Conservation (phyloP, 2,797 vertebrate species). For the Siniperca obscura region DNA sequence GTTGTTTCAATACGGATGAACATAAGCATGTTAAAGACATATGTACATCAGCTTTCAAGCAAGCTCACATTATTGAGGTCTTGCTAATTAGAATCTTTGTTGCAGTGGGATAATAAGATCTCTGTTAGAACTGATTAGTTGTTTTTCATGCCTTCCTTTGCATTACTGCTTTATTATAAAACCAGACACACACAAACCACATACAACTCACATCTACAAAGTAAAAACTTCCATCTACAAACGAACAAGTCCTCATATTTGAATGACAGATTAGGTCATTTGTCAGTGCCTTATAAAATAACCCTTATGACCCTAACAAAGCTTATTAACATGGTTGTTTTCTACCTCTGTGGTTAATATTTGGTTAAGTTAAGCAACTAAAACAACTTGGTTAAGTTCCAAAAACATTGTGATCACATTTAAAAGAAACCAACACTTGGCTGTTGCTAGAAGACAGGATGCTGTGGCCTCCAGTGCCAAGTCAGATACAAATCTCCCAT, state of each 20-base stretch:
- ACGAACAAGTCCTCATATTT: not conserved
- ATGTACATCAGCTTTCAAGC: constrained; percentile 22
- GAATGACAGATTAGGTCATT: not conserved
- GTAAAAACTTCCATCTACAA: not conserved
- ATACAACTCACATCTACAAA: not conserved
- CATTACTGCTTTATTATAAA: constrained; percentile 32
- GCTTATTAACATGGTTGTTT: not conserved
- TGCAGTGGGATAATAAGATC: constrained; percentile 44
- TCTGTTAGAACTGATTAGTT: constrained; percentile 31
- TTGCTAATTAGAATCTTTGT: constrained; percentile 48
- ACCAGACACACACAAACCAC: constrained; percentile 2
- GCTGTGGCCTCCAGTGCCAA: too few species aligned
- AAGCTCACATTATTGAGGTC: constrained; percentile 22
- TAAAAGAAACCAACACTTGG: too few species aligned
- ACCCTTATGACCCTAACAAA: not conserved
- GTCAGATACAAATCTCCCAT: too few species aligned
- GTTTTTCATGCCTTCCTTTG: constrained; percentile 28
- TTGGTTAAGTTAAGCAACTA: not conserved
- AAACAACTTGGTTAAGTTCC: not conserved
- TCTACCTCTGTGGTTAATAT: not conserved
- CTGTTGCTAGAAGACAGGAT: too few species aligned
- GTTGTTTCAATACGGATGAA: constrained; percentile 3
- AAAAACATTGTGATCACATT: not conserved
- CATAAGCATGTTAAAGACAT: constrained; percentile 15
- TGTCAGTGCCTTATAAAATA: not conserved